phyloP scores from a whole-genome alignment of 2,797 vertebrate species.

The Sebastes alutus region DNA sequence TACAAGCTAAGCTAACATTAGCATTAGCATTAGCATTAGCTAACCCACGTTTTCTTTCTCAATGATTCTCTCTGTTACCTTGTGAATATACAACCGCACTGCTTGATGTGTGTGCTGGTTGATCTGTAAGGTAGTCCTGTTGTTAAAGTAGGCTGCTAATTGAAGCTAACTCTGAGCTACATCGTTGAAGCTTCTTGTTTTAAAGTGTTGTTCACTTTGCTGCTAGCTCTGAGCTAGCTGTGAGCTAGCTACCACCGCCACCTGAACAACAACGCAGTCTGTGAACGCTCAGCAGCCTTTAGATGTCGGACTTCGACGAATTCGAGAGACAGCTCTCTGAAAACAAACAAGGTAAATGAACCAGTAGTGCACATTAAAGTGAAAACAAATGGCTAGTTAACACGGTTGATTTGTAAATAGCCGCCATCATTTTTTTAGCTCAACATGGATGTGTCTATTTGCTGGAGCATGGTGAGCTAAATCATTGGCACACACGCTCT shows the following conservation, averaged over 20 bases:
- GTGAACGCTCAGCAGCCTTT: constrained; percentile 44
- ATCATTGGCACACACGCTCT: neutral
- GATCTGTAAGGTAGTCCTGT: neutral
- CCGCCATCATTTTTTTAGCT: neutral
- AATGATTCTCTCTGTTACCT: constrained; percentile 31
- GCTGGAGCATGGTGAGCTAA: constrained; percentile 36
- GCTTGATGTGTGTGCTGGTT: neutral
- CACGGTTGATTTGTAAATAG: too few relatives aligned
- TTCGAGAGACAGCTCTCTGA: constrained; percentile 92
- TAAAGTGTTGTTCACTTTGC: constrained; percentile 64
- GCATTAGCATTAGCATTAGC: constrained; percentile 66
- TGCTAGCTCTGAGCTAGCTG: constrained; percentile 69
- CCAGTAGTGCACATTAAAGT: fast-evolving
- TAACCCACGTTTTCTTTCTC: constrained; percentile 73
- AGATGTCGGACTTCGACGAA: constrained; percentile 94
- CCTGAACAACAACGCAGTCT: constrained; percentile 69
- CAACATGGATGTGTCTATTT: constrained; percentile 58
- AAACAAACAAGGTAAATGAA: constrained; percentile 89
- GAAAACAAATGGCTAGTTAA: neutral
- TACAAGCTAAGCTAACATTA: constrained; percentile 55
- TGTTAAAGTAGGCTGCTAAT: neutral
- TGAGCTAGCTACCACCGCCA: constrained; percentile 57
- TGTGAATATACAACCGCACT: constrained; percentile 17
- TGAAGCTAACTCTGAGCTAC: constrained; percentile 4
- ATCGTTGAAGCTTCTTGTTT: constrained; percentile 38